Percentiles rank a stretch among this genome's conserved stretches.
These are phyloP conservation scores for Pantherophis vulpinus DNA, from an alignment of 2,797 vertebrate genomes.

Conservation along the genomic window DNA sequence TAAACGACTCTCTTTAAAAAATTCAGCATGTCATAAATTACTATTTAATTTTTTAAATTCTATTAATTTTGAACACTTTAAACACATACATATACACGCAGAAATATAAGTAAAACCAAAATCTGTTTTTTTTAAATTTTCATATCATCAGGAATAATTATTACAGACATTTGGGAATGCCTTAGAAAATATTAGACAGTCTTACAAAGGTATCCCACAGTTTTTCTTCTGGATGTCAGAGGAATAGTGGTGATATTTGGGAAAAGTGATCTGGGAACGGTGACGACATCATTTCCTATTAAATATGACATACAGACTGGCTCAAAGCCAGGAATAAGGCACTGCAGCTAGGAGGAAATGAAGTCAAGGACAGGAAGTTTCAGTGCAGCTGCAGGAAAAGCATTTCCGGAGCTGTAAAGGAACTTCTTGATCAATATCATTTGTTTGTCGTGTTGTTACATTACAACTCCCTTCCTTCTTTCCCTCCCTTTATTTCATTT, in stretches of 20 bases:
- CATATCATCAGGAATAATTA: neutral
- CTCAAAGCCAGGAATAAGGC: slow-evolving; percentile 1
- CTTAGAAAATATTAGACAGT: neutral
- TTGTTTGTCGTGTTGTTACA: neutral
- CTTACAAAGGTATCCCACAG: neutral
- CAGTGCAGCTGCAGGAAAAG: neutral
- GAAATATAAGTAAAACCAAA: neutral
- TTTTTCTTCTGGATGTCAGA: neutral
- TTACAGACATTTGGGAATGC: neutral
- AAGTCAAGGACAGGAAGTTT: neutral
- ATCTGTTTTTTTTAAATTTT: neutral
- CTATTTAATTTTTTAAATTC: neutral
- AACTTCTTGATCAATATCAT: neutral
- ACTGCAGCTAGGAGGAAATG: neutral
- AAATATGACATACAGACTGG: slow-evolving; percentile 53
- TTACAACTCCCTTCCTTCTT: too few species aligned
- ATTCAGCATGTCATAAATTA: neutral
- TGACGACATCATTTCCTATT: slow-evolving; percentile 55
- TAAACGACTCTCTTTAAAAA: neutral
- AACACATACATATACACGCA: neutral
- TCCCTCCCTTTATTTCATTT: neutral
- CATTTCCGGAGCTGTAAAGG: neutral
- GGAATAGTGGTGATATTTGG: neutral
- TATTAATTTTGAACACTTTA: neutral
- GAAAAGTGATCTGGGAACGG: neutral